Conservation (phyloP, 2,888 invertebrate genomes). For the Pristionchus exspectatus region DNA sequence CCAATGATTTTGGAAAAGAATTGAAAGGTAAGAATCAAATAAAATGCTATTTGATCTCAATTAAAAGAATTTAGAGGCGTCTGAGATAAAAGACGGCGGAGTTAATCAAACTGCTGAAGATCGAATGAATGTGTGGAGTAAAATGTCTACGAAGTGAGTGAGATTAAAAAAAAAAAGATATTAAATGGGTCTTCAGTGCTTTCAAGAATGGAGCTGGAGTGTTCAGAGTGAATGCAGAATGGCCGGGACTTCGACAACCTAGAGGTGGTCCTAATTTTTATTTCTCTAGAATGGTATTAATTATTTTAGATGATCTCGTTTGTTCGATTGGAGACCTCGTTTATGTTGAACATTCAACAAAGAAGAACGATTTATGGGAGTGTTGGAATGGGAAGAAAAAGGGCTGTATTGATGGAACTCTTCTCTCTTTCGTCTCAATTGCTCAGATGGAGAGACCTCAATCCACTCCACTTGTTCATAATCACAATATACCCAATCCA, state of each 20-base stretch:
- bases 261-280: neutral
- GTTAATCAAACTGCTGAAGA: conserved; percentile 12
- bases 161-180: neutral
- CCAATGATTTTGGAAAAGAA: neutral
- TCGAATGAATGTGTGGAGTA: conserved; percentile 32
- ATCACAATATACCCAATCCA: neutral
- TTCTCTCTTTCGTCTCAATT: neutral
- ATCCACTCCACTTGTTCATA: neutral
- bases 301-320: conserved; percentile 1
- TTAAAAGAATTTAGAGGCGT: neutral
- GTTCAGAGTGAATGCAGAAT: neutral
- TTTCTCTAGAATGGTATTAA: neutral
- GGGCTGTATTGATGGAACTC: neutral
- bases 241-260: neutral
- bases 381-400: conserved; percentile 22
- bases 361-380: neutral
- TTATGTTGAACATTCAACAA: neutral
- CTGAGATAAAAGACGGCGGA: neutral
- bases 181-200: neutral
- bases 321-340: conserved; percentile 36
- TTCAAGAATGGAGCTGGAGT: conserved; percentile 10
- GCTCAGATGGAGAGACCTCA: neutral
- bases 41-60: neutral
- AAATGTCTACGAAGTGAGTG: neutral
- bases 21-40: neutral